Evolutionary conservation across 2,797 vertebrate species (phyloP).

Genomic region (Danio aesculapii): DNA sequence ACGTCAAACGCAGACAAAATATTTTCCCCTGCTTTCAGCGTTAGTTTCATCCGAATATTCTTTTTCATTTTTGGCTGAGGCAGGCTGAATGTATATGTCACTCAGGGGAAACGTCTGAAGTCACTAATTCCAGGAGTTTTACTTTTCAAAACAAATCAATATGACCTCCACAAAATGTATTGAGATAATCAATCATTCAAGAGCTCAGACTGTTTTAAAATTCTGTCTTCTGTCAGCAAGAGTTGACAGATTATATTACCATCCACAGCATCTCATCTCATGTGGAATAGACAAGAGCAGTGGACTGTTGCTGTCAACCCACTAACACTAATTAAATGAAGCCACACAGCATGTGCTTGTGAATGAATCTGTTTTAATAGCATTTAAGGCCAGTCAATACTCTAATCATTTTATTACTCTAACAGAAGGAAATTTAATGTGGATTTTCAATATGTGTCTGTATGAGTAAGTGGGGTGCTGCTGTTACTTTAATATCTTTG

Average conservation of each 20-base stretch:
- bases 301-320: constrained; percentile 36
- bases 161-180: constrained; percentile 76
- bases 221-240: constrained; percentile 74
- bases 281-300: constrained; percentile 56
- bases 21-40: neutral
- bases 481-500: constrained; percentile 63
- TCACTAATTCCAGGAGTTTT: constrained; percentile 68
- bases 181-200: constrained; percentile 76
- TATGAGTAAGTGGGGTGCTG: neutral
- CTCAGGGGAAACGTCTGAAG: constrained; percentile 59
- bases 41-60: constrained; percentile 26
- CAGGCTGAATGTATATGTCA: constrained; percentile 48
- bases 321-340: constrained; percentile 56
- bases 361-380: constrained; percentile 54
- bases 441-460: constrained; percentile 12
- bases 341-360: constrained; percentile 27
- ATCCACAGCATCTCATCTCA: constrained; percentile 69
- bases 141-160: constrained; percentile 75
- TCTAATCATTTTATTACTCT: constrained; percentile 29
- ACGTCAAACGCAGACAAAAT: constrained; percentile 10
- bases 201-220: constrained; percentile 72
- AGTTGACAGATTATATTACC: constrained; percentile 77
- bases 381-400: constrained; percentile 73
- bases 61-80: constrained; percentile 43
- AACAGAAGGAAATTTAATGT: constrained; percentile 33